These are phyloP conservation scores for Bombus difficillimus DNA, from an alignment of 1,140 invertebrate genomes.

Conservation along the genomic window DNA sequence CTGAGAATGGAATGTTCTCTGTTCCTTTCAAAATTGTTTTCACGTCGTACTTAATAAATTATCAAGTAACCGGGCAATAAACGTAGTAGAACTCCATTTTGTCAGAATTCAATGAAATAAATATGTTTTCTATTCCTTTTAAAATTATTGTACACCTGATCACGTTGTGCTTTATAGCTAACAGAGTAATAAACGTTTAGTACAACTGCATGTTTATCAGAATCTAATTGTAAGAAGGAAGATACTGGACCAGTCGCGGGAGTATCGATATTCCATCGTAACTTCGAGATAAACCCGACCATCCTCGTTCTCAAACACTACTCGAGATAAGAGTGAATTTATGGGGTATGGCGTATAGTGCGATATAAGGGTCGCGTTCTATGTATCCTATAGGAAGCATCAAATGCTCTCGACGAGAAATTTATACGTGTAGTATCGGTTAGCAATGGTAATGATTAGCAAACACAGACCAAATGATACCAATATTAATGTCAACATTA, in stretches of 20 bases:
- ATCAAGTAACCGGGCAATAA: too few species aligned
- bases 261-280: neutral
- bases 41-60: too few species aligned
- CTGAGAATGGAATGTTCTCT: constrained; percentile 50
- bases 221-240: too few species aligned
- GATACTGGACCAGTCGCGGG: too few species aligned
- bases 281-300: neutral
- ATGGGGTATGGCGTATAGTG: neutral
- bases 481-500: neutral
- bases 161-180: too few species aligned
- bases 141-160: too few species aligned
- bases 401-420: neutral
- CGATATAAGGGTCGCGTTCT: neutral
- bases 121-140: too few species aligned
- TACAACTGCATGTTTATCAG: too few species aligned
- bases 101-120: too few species aligned
- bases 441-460: neutral
- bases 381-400: neutral
- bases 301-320: neutral
- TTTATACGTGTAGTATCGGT: neutral
- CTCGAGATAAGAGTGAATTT: neutral
- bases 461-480: neutral
- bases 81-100: too few species aligned
- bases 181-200: too few species aligned
- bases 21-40: too few species aligned